Evolutionary conservation across 2,888 invertebrate genomes (phyloP), one percentile per base, ranked within the genome.

Genomic region (Mechanitis messenoides): DNA sequence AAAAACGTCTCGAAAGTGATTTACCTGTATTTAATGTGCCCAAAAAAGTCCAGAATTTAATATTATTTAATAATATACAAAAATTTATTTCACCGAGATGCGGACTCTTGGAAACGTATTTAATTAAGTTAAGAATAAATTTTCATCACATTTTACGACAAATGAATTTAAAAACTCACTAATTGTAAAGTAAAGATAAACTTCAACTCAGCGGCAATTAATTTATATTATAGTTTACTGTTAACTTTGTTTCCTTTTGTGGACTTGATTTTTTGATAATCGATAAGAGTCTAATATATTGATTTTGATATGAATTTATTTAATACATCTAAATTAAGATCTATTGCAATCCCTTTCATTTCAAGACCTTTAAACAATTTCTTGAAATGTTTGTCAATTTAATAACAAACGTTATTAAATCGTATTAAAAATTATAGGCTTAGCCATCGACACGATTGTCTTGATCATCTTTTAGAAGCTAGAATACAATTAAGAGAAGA

Each of bases 131-230:
- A 9, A 75, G 87, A 1, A 82, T 86, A 76, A 81, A 6, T 57
- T 87, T n/a, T 84, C 87, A 11, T 74, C 84, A 0, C 78, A 85
- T 0, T 87, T 87, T 60, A 86, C 85, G 0, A 81, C 78, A 0
- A 79, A 80, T 2, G 85, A 86, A 61, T 67, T 87, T 35, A 83
- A 80, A 62, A 77, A 72, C 3, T 86, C 86, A 3, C 70, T 87
- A 28, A 73, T 87, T 1, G 74, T 83, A 31, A 73, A 78, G 11
- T 81, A 79, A 87, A 0, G 79, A 83, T 58, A 85, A 81, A 63
- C 66, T 86, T n/a, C 45, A 64, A 12, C 20, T 62, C 62, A 73
- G 76, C 31, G 68, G 71, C 2, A 68, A 71, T 0, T 81, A 78
- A 0, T 60, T 81, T 2, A 60, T 2, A 60, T 60, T 55, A 1